These are phyloP conservation scores for Mesorhabditis sp. DNA, from an alignment of 2,888 invertebrate genomes.

Conservation along the genomic window DNA sequence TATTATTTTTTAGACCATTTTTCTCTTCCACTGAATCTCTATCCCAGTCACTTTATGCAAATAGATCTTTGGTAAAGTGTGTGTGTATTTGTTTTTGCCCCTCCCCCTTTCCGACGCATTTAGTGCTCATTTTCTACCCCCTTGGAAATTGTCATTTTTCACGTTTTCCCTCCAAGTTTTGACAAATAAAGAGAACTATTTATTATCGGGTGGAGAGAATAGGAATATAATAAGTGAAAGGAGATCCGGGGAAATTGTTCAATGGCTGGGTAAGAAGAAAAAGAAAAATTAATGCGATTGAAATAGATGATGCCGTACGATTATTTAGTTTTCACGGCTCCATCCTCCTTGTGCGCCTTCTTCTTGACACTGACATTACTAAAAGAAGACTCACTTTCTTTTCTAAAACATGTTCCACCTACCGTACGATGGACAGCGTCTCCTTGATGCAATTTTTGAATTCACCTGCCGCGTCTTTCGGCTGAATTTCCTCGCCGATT, in stretches of 20 bases:
- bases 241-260: neutral
- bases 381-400: neutral
- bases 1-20: no score
- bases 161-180: neutral
- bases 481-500: conserved; percentile 6
- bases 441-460: conserved; percentile 5
- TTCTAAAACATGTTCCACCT: neutral
- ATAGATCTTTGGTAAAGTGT: no score
- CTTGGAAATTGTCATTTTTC: neutral
- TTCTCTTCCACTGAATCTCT: no score
- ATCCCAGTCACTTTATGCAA: no score
- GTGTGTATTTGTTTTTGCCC: no score
- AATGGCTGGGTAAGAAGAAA: neutral
- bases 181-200: conserved; percentile 2
- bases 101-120: neutral
- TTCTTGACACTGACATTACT: neutral
- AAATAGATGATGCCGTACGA: neutral
- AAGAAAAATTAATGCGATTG: neutral
- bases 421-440: conserved; percentile 1
- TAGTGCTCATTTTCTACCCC: neutral
- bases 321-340: neutral
- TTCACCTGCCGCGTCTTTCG: conserved; percentile 3
- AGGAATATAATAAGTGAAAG: neutral
- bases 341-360: neutral
- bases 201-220: neutral